Percentiles rank a stretch among this genome's conserved stretches.
These are phyloP conservation scores for Galeruca laticollis DNA, from an alignment of 2,888 invertebrate species.

Conservation along the genomic window DNA sequence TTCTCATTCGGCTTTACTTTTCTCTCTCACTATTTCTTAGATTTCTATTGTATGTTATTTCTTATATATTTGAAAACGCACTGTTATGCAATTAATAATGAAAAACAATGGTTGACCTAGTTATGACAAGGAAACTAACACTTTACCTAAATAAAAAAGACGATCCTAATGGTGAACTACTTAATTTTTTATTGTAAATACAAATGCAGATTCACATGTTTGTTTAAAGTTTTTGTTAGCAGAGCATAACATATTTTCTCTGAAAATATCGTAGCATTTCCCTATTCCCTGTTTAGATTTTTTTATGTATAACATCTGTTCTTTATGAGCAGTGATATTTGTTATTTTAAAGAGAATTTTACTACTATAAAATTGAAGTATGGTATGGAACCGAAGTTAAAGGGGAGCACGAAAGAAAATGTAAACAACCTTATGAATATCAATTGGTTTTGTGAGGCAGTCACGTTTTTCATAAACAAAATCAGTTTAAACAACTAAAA, in stretches of 20 bases:
- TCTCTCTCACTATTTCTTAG: too few relatives aligned
- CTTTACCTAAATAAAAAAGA: constrained; percentile 6
- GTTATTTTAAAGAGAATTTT: constrained; percentile 45
- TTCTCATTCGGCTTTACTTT: too few relatives aligned
- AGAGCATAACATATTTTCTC: constrained; percentile 34
- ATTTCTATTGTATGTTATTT: not conserved
- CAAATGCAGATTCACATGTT: constrained; percentile 16
- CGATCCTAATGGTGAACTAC: not conserved
- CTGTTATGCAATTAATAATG: not conserved
- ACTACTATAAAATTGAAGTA: constrained; percentile 44
- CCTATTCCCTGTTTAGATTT: constrained; percentile 44
- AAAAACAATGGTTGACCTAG: not conserved
- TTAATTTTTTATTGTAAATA: constrained; percentile 15
- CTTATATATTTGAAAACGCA: not conserved
- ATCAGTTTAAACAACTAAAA: constrained; percentile 31
- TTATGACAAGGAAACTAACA: not conserved
- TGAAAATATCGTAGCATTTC: constrained; percentile 44
- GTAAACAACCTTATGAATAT: constrained; percentile 38
- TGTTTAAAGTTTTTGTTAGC: constrained; percentile 16
- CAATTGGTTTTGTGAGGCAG: constrained; percentile 37
- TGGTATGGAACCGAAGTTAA: constrained; percentile 32
- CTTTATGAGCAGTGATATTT: constrained; percentile 44
- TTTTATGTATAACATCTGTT: constrained; percentile 47
- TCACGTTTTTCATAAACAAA: constrained; percentile 37
- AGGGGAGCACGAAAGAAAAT: constrained; percentile 31